Conservation (phyloP, 2,888 invertebrate species). For the Dromius quadrimaculatus region DNA sequence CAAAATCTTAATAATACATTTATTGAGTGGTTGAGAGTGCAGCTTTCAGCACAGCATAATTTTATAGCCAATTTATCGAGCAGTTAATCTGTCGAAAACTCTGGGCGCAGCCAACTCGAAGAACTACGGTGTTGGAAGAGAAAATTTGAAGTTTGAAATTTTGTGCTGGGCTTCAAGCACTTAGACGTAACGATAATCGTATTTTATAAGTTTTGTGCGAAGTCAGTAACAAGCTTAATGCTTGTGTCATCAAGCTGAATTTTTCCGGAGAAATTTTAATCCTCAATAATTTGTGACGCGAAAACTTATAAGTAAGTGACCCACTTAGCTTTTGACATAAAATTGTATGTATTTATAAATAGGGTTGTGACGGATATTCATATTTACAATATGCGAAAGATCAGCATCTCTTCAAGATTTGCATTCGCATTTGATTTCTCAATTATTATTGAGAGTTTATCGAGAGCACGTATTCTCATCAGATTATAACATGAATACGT, state of each 20-base stretch:
- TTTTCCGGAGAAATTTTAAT: neutral
- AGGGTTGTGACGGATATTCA: too few species aligned
- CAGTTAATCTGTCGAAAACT: slow-evolving; percentile 28
- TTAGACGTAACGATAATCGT: slow-evolving; percentile 34
- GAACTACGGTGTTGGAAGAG: slow-evolving; percentile 14
- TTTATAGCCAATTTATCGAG: slow-evolving; percentile 34
- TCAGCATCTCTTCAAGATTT: too few species aligned
- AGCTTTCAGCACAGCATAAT: slow-evolving; percentile 1
- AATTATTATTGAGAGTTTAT: too few species aligned
- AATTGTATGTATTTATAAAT: too few species aligned
- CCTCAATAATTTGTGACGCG: slow-evolving; percentile 10
- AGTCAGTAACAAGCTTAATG: slow-evolving; percentile 43
- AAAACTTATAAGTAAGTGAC: too few species aligned
- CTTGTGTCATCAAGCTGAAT: slow-evolving; percentile 28
- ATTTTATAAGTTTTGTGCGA: slow-evolving; percentile 44
- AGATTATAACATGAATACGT: too few species aligned
- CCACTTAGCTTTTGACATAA: too few species aligned
- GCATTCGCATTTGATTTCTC: too few species aligned
- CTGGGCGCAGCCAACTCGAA: neutral
- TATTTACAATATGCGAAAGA: too few species aligned
- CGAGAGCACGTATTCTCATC: too few species aligned
- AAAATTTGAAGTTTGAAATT: slow-evolving; percentile 37
- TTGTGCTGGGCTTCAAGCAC: slow-evolving; percentile 30
- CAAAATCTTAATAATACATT: too few species aligned
- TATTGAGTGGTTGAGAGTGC: neutral